Base-by-base conservation (phyloP, 2,797 vertebrate genomes). In the Rhinella marina region DNA sequence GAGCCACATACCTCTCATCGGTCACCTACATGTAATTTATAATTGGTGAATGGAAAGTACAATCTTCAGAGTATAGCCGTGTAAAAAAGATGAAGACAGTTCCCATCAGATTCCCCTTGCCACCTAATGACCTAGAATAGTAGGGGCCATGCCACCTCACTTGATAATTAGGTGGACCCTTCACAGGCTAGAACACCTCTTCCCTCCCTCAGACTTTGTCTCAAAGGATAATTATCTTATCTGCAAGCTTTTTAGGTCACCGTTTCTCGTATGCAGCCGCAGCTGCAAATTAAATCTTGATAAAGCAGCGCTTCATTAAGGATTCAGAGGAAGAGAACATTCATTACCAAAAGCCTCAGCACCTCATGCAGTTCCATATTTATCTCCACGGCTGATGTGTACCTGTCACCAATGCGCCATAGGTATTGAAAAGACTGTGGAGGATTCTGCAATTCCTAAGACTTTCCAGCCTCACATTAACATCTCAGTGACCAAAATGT, bases 271-370 rank as follows among this genome's bases (percentile, higher is more conserved):
- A 80, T 41, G 76, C 62, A 59, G 62, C 27, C 3, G 27, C 19
- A 52, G 62, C 76, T 86, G 62, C 75, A 86, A 79, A 86, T 86
- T 80, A 86, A 81, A 81, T 86, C 85, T 86, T 81, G 64, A 86
- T 86, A 86, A 86, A 80, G 85, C 50, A 72, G 76, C 41, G 19
- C 85, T 57, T 80, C 77, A 80, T 86, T 86, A 81, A 77, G 70
- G 64, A 81, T 80, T 50, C 85, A 86, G 75, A 72, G 21, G 77
- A 80, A 59, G 62, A 80, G 85, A 80, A 86, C 85, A 86, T 86
- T 81, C 62, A 86, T 86, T 86, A 72, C 61, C 77, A 70, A 21
- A 56, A 86, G 70, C 70, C 72, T 73, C 56, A 16, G 21, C 32
- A 50, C 81, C 83, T n/a, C 29, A 11, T 25, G 68, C 70, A 56